Percentiles rank a stretch among this genome's conserved stretches.
These are phyloP conservation scores for Morone saxatilis DNA, from an alignment of 2,113 vertebrate species.

Conservation along the genomic window DNA sequence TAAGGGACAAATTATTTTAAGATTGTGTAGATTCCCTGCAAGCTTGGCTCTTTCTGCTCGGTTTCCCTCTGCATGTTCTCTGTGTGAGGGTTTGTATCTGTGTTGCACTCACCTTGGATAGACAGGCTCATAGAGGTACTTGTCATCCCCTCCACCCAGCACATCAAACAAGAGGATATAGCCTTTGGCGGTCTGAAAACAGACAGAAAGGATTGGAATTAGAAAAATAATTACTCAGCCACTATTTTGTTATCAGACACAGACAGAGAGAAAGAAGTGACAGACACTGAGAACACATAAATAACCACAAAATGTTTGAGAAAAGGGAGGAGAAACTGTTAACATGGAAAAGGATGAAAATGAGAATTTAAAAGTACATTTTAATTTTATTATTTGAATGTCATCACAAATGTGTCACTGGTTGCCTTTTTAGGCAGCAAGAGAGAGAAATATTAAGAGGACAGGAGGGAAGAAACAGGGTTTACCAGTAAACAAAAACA, in stretches of 20 bases:
- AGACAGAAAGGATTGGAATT: slow-evolving; percentile 15
- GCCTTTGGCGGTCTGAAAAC: slow-evolving; percentile 94
- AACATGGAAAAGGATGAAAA: background rate
- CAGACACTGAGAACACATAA: background rate
- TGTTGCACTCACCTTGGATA: slow-evolving; percentile 93
- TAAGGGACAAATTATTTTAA: background rate
- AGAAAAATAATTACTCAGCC: background rate
- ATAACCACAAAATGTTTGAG: background rate
- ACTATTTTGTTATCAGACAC: background rate
- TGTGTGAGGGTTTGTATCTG: slow-evolving; percentile 12
- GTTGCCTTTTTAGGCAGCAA: slow-evolving; percentile 4
- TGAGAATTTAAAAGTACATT: background rate
- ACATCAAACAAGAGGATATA: slow-evolving; percentile 97
- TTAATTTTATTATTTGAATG: background rate
- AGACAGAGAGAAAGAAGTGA: background rate
- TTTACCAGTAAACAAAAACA: slow-evolving; percentile 12
- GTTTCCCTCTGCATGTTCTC: background rate
- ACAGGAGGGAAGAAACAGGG: background rate
- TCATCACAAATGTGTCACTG: background rate
- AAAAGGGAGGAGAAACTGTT: background rate
- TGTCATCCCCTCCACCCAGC: slow-evolving; percentile 88
- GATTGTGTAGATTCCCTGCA: background rate
- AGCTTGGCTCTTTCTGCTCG: background rate
- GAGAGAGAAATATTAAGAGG: background rate
- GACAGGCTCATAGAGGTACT: slow-evolving; percentile 94